Evolutionary conservation across 2,888 invertebrate species (phyloP), one percentile per base, ranked within the genome.

Genomic region (Pyrgus malvae): DNA sequence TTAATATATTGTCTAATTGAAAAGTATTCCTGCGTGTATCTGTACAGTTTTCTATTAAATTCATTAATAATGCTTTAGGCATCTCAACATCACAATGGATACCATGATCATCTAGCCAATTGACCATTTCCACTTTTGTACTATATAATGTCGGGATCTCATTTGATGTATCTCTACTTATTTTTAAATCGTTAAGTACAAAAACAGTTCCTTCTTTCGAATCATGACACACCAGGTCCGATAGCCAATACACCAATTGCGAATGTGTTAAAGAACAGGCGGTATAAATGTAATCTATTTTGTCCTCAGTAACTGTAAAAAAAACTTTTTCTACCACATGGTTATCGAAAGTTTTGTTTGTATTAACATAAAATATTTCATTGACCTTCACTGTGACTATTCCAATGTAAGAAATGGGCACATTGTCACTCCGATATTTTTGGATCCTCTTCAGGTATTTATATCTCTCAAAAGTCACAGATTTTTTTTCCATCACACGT

Each of bases 401-500:
- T 8, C 53, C 53, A 7, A 53, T 19, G 35, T 53, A 53, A n/a
- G 14, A 14, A 21, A 53, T 38, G 2, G 27, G 44, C 9, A 21
- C 2, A 2, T 37, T 38, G 3, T 44, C 11, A 7, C n/a, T 21
- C 4, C 51, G 37, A 8, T 29, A 53, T 11, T 38, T 19, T 8
- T 16, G 37, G 3, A 53, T 45, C 14, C 21, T 29, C 9, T 53
- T 53, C 6, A 45, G 16, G 56, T 75, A 81, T 5, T 51, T 58
- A 17, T 68, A 63, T 9, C 79, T 70, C 50, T 79, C 76, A 1
- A 69, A 74, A 1, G 61, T 63, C 2, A 76, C 58, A 3, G 42
- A 11, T 0, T 79, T 79, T 7, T 66, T 69, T 50, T 82, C 81
- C 0, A 74, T 61, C 1, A 80, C 61, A 0, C 17, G 27, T 6